Conservation (phyloP, 2,113 vertebrate species). For the Microcebus griseorufus region DNA sequence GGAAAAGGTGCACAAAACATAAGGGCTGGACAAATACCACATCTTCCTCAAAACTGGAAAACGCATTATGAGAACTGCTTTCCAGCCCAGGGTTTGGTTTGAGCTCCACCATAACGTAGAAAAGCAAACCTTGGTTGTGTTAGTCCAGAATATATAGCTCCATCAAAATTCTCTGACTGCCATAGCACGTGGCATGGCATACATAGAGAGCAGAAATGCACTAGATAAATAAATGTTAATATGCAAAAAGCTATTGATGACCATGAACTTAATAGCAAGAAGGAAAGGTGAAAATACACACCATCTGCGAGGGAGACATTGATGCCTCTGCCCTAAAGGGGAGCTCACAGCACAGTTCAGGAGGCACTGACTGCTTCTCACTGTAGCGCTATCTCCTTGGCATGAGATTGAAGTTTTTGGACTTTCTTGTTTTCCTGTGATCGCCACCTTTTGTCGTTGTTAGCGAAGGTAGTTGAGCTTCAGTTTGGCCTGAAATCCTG, state of each 20-base stretch:
- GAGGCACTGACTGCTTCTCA: background rate
- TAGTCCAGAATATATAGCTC: background rate
- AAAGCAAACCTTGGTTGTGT: background rate
- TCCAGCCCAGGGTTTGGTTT: background rate
- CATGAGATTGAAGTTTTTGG: background rate
- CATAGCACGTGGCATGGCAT: background rate
- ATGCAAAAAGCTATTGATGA: background rate
- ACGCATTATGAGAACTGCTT: background rate
- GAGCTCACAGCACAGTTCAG: background rate
- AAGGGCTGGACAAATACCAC: background rate
- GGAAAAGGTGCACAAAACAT: slow-evolving; percentile 54
- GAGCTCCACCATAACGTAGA: background rate
- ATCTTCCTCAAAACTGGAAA: background rate
- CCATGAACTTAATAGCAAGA: background rate
- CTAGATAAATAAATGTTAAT: background rate
- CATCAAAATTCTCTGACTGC: background rate
- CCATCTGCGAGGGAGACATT: background rate
- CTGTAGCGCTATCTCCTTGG: background rate
- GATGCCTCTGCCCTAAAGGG: background rate
- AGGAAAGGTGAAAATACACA: background rate
- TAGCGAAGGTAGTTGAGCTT: slow-evolving; percentile 5
- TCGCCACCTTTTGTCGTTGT: background rate
- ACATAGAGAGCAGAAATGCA: background rate
- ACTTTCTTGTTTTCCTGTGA: background rate
- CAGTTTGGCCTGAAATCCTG: slow-evolving; percentile 37